Evolutionary conservation across 2,888 invertebrate genomes (phyloP).

Genomic region (Shargacucullia verbasci): DNA sequence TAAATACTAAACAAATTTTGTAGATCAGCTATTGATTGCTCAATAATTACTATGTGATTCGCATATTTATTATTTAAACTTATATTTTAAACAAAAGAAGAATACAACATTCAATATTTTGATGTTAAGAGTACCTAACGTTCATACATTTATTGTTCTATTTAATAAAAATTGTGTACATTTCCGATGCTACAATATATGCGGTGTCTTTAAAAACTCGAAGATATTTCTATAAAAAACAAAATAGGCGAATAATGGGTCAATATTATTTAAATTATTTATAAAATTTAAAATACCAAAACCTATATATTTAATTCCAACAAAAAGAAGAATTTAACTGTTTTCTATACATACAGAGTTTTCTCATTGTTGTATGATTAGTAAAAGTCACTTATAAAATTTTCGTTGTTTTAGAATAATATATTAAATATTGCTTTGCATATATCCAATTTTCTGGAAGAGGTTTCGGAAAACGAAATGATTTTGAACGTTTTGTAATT

Average conservation of each 20-base stretch:
- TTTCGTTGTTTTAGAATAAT: constrained; percentile 8
- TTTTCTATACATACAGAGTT: background rate
- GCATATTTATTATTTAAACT: constrained; percentile 8
- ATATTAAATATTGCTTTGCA: constrained; percentile 22
- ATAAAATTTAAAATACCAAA: too few species aligned
- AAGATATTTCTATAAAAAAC: too few species aligned
- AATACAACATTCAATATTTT: background rate
- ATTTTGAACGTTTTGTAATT: constrained; percentile 59
- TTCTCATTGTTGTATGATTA: constrained; percentile 9
- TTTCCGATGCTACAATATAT: too few species aligned
- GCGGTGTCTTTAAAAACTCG: too few species aligned
- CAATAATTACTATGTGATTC: constrained; percentile 38
- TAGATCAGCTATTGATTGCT: constrained; percentile 44
- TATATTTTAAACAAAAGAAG: background rate
- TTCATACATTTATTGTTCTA: too few species aligned
- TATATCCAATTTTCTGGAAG: constrained; percentile 41
- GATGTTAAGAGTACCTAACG: too few species aligned
- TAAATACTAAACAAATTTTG: constrained; percentile 8
- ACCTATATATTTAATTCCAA: too few species aligned
- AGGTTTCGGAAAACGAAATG: constrained; percentile 60
- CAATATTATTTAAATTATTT: too few species aligned
- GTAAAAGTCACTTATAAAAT: too few species aligned
- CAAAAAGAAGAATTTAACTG: too few species aligned
- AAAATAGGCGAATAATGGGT: too few species aligned
- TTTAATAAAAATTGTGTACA: too few species aligned